Evolutionary conservation across 2,888 invertebrate species (phyloP).

Genomic region (Acleris sparsana): DNA sequence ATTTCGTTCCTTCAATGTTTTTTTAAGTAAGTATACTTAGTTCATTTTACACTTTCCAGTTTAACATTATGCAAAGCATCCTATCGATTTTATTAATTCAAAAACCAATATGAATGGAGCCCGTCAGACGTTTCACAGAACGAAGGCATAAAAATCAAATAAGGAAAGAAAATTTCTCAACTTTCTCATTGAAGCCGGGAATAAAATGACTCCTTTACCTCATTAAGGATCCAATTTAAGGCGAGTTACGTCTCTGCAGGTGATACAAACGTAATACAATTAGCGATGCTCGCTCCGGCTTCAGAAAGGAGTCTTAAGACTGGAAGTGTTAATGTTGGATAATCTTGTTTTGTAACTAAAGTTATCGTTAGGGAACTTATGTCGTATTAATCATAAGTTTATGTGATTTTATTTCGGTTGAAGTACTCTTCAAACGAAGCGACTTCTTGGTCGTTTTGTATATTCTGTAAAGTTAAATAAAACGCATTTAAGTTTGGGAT

Average conservation of each 20-base stretch:
- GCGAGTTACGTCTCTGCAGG: constrained; percentile 67
- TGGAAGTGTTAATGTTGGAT: constrained; percentile 23
- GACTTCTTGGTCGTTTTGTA: too few species aligned
- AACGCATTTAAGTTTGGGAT: too few species aligned
- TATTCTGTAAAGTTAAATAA: too few species aligned
- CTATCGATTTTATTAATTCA: too few species aligned
- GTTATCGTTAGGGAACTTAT: constrained; percentile 11
- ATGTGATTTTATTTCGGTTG: too few species aligned
- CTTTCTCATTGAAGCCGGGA: constrained; percentile 43
- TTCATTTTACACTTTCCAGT: too few species aligned
- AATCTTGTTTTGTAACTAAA: constrained; percentile 18
- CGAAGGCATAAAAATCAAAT: background rate
- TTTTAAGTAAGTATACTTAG: too few species aligned
- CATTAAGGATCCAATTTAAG: constrained; percentile 77
- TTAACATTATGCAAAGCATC: too few species aligned
- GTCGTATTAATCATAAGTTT: constrained; percentile 22
- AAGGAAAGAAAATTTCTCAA: constrained; percentile 13
- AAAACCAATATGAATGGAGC: too few species aligned
- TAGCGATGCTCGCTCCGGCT: constrained; percentile 55
- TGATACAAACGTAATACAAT: constrained; percentile 79
- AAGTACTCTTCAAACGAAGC: too few species aligned
- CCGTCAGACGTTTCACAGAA: too few species aligned
- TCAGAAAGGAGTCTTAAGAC: constrained; percentile 8
- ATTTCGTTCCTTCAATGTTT: too few species aligned
- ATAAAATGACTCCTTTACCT: constrained; percentile 72